phyloP scores from a whole-genome alignment of 2,888 invertebrate genomes.

The Microctonus aethiopoides region DNA sequence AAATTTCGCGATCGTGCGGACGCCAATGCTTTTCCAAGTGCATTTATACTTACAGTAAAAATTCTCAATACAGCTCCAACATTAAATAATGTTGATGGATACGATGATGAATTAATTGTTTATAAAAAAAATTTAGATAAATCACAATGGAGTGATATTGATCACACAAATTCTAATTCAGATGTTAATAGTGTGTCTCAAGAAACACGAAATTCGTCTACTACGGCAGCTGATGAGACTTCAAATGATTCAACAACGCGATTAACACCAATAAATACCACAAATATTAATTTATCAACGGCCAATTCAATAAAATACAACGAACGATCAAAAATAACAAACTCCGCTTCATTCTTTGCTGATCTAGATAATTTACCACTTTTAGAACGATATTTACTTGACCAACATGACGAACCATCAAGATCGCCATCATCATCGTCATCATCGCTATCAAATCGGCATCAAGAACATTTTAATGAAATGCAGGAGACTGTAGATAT shows the following conservation, averaged over 20 bases:
- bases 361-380: conserved; percentile 18
- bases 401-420: background rate
- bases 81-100: background rate
- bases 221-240: background rate
- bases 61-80: conserved; percentile 15
- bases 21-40: conserved; percentile 54
- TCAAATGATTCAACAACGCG: conserved; percentile 15
- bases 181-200: background rate
- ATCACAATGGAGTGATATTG: background rate
- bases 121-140: background rate
- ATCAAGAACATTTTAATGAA: conserved; percentile 17
- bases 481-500: conserved; percentile 46
- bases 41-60: conserved; percentile 59
- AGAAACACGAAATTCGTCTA: background rate
- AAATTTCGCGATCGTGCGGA: conserved; percentile 57
- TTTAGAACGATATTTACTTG: conserved; percentile 17
- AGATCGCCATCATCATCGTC: too few relatives aligned
- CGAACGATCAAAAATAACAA: background rate
- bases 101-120: conserved; percentile 4
- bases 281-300: background rate
- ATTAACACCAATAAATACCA: background rate
- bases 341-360: background rate
- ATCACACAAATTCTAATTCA: background rate
- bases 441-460: background rate
- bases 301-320: background rate